Conservation (phyloP, 2,888 invertebrate species). For the Philhelius pedissequus region DNA sequence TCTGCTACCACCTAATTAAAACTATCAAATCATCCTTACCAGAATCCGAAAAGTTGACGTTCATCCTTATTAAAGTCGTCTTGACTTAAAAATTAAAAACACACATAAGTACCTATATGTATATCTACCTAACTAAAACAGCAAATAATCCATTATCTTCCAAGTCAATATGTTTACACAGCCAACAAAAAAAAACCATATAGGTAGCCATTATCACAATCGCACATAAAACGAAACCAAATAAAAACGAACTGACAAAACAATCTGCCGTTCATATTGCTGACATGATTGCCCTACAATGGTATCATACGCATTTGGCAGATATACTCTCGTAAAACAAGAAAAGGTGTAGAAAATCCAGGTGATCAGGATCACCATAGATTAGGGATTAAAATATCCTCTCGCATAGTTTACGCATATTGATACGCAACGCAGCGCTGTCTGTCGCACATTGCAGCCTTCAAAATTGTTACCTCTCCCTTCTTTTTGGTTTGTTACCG, state of each 20-base stretch:
- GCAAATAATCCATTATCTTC: conserved; percentile 21
- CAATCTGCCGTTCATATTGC: conserved; percentile 55
- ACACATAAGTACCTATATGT: no score
- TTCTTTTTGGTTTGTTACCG: conserved; percentile 34
- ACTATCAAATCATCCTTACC: not conserved
- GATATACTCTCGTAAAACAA: not conserved
- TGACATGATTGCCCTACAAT: conserved; percentile 36
- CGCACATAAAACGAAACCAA: conserved; percentile 12
- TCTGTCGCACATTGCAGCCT: conserved; percentile 60
- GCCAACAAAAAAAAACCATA: conserved; percentile 13
- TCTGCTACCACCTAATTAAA: no score
- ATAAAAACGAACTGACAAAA: conserved; percentile 50
- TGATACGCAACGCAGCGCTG: conserved; percentile 45
- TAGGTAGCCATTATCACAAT: conserved; percentile 40
- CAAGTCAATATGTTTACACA: conserved; percentile 31
- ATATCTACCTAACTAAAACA: no score
- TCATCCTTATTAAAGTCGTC: not conserved
- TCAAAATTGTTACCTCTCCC: conserved; percentile 40
- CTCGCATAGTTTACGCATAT: not conserved
- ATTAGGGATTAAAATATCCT: conserved; percentile 64
- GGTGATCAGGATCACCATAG: conserved; percentile 48
- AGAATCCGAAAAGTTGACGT: not conserved
- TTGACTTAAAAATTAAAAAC: not conserved
- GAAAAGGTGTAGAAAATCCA: conserved; percentile 64
- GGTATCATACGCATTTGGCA: conserved; percentile 10